Evolutionary conservation across 2,113 vertebrate genomes (phyloP), one percentile per base, ranked within the genome.

Genomic region (Gambusia affinis): DNA sequence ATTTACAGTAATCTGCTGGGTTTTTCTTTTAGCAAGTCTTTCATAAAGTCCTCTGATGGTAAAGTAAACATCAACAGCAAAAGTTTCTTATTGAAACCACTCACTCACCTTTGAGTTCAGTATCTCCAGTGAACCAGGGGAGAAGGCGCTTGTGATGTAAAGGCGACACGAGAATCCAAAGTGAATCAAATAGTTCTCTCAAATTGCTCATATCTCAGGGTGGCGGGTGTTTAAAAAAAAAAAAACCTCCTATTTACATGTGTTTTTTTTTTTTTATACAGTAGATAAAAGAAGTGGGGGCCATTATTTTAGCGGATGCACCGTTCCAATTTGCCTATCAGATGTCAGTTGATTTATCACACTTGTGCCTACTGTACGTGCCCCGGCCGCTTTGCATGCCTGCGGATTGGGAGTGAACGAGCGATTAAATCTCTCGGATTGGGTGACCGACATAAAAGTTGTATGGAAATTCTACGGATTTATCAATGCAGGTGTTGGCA

Each of bases 341-440:
- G 85, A 88, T 90, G 83, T 70, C 83, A 75, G 87, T 89, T 87
- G 78, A 78, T 84, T 84, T 87, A 88, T 86, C 80, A 6, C 19
- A 63, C 27, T 74, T 6, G 66, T 60, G 22, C 62, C 28, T 27
- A 8, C 73, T 42, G 70, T 70, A 35, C 66, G 70, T 78, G 51
- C 51, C 74, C 83, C 29, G 70, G 67, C 73, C 30, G 37, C 61
- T 89, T 84, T 89, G 82, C 89, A 81, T 85, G 71, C 51, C 51
- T 67, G 64, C 61, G 28, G 33, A 47, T 12, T 65, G 44, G 70
- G 35, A 57, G 37, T 28, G 35, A 44, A 24, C 51, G 62, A 44
- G 37, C 47, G 27, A 85, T 83, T 35, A 42, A 68, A 85, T 81
- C 81, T 78, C 75, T 30, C 35, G 73, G 80, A 88, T 87, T 75